A percentile compares a stretch with the other conserved stretches of the same genome.
phyloP scores from a whole-genome alignment of 2,797 vertebrate species.

The Neoniphon sammara region DNA sequence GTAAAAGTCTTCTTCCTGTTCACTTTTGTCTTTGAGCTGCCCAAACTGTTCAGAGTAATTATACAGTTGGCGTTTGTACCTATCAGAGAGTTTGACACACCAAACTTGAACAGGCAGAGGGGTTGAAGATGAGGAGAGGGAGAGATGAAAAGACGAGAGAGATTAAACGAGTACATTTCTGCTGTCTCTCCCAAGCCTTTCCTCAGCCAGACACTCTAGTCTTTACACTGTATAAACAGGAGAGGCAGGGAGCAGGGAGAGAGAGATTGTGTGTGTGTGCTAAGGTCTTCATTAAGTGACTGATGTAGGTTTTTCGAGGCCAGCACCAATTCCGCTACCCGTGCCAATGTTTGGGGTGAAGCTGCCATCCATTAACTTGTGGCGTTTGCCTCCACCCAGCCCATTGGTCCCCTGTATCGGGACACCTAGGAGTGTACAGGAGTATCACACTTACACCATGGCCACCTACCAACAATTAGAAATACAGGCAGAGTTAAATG shows the following conservation, averaged over 20 bases:
- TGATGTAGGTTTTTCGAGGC: slow-evolving; percentile 65
- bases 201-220: slow-evolving; percentile 52
- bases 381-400: too few relatives aligned
- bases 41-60: slow-evolving; percentile 55
- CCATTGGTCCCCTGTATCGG: too few relatives aligned
- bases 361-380: slow-evolving; percentile 25
- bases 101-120: slow-evolving; percentile 47
- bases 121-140: slow-evolving; percentile 23
- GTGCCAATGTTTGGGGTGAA: slow-evolving; percentile 37
- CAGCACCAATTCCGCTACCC: slow-evolving; percentile 38
- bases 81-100: slow-evolving; percentile 59
- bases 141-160: slow-evolving; percentile 55
- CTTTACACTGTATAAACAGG: slow-evolving; percentile 37
- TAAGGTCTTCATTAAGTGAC: slow-evolving; percentile 61
- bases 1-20: slow-evolving; percentile 9
- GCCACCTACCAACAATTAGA: too few relatives aligned
- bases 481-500: too few relatives aligned
- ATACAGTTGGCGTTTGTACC: slow-evolving; percentile 56
- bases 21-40: slow-evolving; percentile 14
- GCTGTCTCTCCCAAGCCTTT: slow-evolving; percentile 48
- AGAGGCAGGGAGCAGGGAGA: not conserved
- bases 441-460: too few relatives aligned
- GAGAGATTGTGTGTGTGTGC: slow-evolving; percentile 14
- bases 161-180: slow-evolving; percentile 60
- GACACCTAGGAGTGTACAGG: too few relatives aligned